phyloP scores from a whole-genome alignment of 2,113 vertebrate genomes.

The Hippocampus guttulatus region DNA sequence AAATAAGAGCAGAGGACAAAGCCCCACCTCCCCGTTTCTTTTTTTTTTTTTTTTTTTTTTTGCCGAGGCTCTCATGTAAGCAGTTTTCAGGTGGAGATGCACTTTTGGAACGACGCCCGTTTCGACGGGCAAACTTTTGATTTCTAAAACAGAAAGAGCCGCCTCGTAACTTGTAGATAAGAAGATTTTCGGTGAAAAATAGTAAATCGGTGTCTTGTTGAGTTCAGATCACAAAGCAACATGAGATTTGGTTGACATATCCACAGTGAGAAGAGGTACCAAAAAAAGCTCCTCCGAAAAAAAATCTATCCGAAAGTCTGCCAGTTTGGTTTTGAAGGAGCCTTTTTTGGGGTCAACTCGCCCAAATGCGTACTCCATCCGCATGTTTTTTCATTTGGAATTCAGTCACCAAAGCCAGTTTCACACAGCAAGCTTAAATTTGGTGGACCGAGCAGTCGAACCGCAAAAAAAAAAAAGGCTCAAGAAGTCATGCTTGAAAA shows the following conservation, averaged over 20 bases:
- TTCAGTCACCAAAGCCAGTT: too few species aligned
- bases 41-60: background rate
- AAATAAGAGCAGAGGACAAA: constrained; percentile 58
- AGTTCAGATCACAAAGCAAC: background rate
- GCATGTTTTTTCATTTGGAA: too few species aligned
- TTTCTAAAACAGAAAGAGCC: too few species aligned
- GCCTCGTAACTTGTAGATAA: too few species aligned
- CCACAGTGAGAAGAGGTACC: background rate
- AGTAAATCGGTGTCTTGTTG: too few species aligned
- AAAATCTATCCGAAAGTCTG: too few species aligned
- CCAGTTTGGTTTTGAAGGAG: too few species aligned
- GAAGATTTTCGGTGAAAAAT: too few species aligned
- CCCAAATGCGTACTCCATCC: too few species aligned
- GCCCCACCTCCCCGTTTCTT: background rate
- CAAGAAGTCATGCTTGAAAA: background rate
- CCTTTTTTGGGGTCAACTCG: too few species aligned
- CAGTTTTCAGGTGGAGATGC: constrained; percentile 11
- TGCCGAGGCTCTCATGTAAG: constrained; percentile 4
- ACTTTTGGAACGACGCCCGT: constrained; percentile 34
- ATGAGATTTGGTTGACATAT: background rate
- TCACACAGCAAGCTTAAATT: background rate
- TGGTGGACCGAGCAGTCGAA: background rate
- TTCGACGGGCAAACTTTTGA: constrained; percentile 47
- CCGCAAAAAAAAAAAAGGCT: background rate
- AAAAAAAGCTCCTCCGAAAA: background rate